Percentiles rank a stretch among this genome's conserved stretches.
Conservation (phyloP, 2,113 vertebrate genomes). For the Antennarius striatus region DNA sequence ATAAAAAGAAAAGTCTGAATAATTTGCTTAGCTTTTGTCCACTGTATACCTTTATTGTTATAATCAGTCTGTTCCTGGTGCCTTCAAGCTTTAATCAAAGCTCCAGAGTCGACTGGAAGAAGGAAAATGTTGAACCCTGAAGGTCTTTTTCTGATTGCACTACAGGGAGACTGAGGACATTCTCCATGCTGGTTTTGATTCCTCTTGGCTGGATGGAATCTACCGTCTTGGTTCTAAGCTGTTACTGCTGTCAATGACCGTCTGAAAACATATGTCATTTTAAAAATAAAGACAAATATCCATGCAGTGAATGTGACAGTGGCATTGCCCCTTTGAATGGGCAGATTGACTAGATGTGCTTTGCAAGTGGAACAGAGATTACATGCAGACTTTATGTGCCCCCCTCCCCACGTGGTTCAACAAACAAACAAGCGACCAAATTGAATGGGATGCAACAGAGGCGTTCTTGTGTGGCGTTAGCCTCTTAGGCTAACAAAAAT, state of each 20-base stretch:
- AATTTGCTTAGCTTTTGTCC: too few species aligned
- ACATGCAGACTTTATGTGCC: conserved; percentile 49
- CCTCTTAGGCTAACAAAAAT: conserved; percentile 67
- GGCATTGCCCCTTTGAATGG: conserved; percentile 55
- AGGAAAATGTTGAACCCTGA: conserved; percentile 71
- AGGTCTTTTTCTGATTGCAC: conserved; percentile 60
- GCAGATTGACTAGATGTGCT: conserved; percentile 76
- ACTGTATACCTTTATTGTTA: conserved; percentile 16
- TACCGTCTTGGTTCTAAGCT: conserved; percentile 7
- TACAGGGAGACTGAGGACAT: conserved; percentile 43
- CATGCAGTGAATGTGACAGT: conserved; percentile 49
- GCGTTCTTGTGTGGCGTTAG: conserved; percentile 65
- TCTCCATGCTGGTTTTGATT: conserved; percentile 19
- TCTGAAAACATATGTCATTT: conserved; percentile 32
- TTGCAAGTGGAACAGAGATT: conserved; percentile 69
- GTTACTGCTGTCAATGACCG: conserved; percentile 16
- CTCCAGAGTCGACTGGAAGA: conserved; percentile 45
- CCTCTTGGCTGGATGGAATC: conserved; percentile 31
- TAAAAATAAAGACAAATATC: conserved; percentile 29
- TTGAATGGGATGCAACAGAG: conserved; percentile 54
- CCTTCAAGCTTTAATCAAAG: conserved; percentile 37
- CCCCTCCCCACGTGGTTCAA: conserved; percentile 37
- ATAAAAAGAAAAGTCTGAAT: too few species aligned
- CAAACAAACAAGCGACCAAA: conserved; percentile 68
- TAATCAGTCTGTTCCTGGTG: conserved; percentile 47